These are phyloP conservation scores for Circaetus gallicus DNA, from an alignment of 2,113 vertebrate genomes.

Conservation along the genomic window DNA sequence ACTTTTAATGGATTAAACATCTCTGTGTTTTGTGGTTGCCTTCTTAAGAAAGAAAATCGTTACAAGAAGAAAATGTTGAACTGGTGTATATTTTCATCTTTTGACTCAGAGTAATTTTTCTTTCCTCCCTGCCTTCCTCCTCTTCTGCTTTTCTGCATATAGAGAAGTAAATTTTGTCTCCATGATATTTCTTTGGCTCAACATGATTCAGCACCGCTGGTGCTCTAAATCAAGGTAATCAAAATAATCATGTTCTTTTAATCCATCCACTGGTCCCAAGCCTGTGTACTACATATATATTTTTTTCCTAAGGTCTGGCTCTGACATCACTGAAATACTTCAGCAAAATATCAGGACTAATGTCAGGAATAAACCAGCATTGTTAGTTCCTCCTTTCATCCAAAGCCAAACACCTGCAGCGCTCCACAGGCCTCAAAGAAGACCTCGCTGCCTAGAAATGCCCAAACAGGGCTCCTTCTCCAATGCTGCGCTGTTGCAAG, in stretches of 20 bases:
- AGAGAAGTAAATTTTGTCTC: slow-evolving; percentile 50
- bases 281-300: background rate
- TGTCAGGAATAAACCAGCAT: slow-evolving; percentile 28
- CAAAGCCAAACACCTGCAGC: slow-evolving; percentile 25
- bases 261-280: background rate
- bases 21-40: slow-evolving; percentile 33
- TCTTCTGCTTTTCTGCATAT: background rate
- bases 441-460: background rate
- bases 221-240: slow-evolving; percentile 37
- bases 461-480: background rate
- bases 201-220: background rate
- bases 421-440: background rate
- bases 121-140: background rate
- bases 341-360: background rate
- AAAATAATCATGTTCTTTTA: slow-evolving; percentile 54
- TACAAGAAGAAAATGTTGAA: background rate
- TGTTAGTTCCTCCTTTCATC: slow-evolving; percentile 32
- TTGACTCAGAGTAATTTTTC: slow-evolving; percentile 21
- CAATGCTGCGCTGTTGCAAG: background rate
- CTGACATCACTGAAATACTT: slow-evolving; percentile 33
- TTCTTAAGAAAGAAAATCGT: background rate
- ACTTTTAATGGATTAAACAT: slow-evolving; percentile 54
- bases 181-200: slow-evolving; percentile 51
- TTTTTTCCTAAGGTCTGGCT: slow-evolving; percentile 6
- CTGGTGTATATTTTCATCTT: background rate